Percentiles rank a stretch among this genome's conserved stretches.
phyloP scores from a whole-genome alignment of 2,888 invertebrate species.

The Conomelus anceps region DNA sequence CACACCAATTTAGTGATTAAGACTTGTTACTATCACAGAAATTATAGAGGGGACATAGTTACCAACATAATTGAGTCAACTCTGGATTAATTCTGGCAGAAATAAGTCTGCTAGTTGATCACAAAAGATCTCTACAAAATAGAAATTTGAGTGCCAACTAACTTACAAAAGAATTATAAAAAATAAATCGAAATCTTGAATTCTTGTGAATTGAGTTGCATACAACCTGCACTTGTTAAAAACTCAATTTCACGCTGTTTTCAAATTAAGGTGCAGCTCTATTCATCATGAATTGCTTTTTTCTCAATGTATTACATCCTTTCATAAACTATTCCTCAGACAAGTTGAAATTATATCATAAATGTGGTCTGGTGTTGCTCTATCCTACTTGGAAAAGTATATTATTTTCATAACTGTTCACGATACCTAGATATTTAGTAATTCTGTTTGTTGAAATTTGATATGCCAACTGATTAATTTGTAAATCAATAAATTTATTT shows the following conservation, averaged over 20 bases:
- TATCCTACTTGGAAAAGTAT: not conserved
- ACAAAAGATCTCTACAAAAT: not conserved
- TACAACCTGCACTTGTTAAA: not conserved
- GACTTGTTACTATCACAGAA: too few relatives aligned
- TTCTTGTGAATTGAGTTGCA: not conserved
- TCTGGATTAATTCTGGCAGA: too few relatives aligned
- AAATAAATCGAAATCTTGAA: too few relatives aligned
- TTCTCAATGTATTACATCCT: too few relatives aligned
- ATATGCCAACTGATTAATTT: not conserved
- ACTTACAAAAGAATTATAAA: too few relatives aligned
- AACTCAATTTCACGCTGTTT: not conserved
- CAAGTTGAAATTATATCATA: not conserved
- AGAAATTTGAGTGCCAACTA: not conserved
- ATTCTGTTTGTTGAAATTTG: not conserved
- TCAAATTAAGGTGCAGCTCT: not conserved
- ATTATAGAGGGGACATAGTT: too few relatives aligned
- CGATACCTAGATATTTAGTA: too few relatives aligned
- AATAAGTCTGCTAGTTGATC: too few relatives aligned
- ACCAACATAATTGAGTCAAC: too few relatives aligned
- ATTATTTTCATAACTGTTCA: not conserved
- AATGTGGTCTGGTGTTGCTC: not conserved
- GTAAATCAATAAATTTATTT: not conserved
- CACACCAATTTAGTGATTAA: too few relatives aligned
- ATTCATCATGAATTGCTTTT: not conserved
- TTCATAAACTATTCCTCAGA: not conserved